These are phyloP conservation scores for Polylopha cassiicola DNA, from an alignment of 2,888 invertebrate genomes.

Conservation along the genomic window DNA sequence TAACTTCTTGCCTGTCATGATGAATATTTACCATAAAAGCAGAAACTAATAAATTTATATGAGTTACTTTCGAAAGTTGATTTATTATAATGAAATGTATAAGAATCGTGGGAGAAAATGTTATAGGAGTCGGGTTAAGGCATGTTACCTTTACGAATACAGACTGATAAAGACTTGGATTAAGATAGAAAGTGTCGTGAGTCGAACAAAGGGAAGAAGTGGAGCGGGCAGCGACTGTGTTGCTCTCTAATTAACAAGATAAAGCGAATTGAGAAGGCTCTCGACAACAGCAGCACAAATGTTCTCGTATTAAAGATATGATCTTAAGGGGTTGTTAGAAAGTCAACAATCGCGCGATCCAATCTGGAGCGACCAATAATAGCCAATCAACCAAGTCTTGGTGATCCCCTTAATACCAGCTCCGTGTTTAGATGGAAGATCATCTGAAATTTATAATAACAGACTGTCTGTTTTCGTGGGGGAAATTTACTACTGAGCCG, in stretches of 20 bases:
- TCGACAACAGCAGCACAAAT: conserved; percentile 37
- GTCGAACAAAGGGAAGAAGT: conserved; percentile 58
- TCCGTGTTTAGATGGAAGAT: conserved; percentile 5
- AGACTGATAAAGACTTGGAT: conserved; percentile 54
- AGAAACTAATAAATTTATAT: not conserved
- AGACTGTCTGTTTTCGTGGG: too few species aligned
- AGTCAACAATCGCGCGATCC: conserved; percentile 44
- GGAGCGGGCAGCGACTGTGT: conserved; percentile 48
- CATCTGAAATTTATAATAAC: conserved; percentile 8
- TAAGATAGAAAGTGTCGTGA: conserved; percentile 67
- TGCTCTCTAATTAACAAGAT: conserved; percentile 57
- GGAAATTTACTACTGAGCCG: too few species aligned
- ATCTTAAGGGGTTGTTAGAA: conserved; percentile 34
- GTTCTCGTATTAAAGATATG: conserved; percentile 33
- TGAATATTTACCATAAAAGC: not conserved
- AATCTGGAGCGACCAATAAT: conserved; percentile 27
- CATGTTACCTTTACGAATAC: conserved; percentile 37
- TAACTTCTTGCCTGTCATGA: not conserved
- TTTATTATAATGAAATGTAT: not conserved
- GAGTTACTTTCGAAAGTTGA: not conserved
- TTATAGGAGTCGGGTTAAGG: conserved; percentile 3
- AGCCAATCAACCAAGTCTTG: conserved; percentile 16
- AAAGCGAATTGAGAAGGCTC: conserved; percentile 37
- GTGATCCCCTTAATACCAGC: conserved; percentile 18
- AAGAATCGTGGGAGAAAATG: not conserved